Evolutionary conservation across 2,113 vertebrate genomes (phyloP).

Genomic region (Grammomys surdaster): DNA sequence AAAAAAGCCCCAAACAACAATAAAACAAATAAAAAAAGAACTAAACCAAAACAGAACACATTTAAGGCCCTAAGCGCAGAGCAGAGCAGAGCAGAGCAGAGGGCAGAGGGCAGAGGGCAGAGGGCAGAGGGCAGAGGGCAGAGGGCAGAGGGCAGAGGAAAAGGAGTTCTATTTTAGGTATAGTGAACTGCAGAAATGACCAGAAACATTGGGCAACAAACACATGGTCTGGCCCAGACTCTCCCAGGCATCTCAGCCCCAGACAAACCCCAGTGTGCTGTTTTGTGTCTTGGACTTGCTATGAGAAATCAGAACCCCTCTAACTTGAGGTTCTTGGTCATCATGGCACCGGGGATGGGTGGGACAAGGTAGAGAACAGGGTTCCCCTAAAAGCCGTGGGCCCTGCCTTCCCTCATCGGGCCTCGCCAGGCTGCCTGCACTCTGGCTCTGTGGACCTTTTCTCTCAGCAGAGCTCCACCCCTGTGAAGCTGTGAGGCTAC

Average conservation of each 20-base stretch:
- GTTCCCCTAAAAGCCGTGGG: not conserved
- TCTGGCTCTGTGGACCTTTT: not conserved
- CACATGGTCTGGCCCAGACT: not conserved
- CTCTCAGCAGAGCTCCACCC: not conserved
- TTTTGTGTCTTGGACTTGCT: not conserved
- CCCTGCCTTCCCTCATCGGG: not conserved
- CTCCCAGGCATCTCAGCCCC: not conserved
- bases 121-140: no score
- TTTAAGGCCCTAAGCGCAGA: not conserved
- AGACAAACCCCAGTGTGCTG: not conserved
- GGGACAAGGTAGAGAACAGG: not conserved
- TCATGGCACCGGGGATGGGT: not conserved
- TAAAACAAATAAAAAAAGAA: not conserved
- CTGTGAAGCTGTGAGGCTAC: not conserved
- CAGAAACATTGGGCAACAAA: not conserved
- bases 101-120: not conserved
- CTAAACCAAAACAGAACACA: not conserved
- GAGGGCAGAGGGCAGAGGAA: not conserved
- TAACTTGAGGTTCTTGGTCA: not conserved
- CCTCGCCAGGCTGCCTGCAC: not conserved
- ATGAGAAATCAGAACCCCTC: not conserved
- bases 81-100: not conserved
- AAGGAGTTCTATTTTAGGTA: not conserved
- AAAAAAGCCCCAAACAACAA: not conserved
- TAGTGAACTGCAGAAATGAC: not conserved